These are phyloP conservation scores for Apodemus agrarius DNA, from an alignment of 2,797 vertebrate species.

Conservation along the genomic window DNA sequence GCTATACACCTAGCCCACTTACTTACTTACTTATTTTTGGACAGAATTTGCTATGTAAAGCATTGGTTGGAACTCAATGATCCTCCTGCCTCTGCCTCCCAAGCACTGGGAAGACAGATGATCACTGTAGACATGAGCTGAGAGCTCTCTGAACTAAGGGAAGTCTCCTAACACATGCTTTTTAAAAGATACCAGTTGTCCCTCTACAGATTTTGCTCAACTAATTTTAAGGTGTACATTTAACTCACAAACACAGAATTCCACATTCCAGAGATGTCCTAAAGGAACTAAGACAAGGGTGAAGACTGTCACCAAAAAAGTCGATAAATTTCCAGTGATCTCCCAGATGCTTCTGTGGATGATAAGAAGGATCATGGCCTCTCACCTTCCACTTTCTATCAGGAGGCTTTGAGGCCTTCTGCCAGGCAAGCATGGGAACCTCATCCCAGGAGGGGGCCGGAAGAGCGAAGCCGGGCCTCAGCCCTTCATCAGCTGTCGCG, in stretches of 20 bases:
- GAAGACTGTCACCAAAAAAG: background rate
- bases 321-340: background rate
- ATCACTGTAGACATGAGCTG: background rate
- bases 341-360: background rate
- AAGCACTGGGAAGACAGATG: background rate
- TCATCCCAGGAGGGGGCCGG: background rate
- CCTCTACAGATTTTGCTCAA: background rate
- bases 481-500: background rate
- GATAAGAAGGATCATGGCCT: background rate
- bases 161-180: background rate
- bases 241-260: background rate
- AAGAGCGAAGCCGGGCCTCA: background rate
- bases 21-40: background rate
- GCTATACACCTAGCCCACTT: too few relatives aligned
- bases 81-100: background rate
- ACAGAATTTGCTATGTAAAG: background rate
- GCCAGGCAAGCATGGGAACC: background rate
- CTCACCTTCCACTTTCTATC: background rate
- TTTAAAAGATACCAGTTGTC: background rate
- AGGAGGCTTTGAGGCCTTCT: background rate
- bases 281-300: background rate
- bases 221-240: slow-evolving; percentile 40
- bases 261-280: background rate
- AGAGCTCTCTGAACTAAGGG: background rate
- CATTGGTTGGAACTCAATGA: background rate